Conservation (phyloP, 1,140 invertebrate species). For the Anagrus nilaparvatae region DNA sequence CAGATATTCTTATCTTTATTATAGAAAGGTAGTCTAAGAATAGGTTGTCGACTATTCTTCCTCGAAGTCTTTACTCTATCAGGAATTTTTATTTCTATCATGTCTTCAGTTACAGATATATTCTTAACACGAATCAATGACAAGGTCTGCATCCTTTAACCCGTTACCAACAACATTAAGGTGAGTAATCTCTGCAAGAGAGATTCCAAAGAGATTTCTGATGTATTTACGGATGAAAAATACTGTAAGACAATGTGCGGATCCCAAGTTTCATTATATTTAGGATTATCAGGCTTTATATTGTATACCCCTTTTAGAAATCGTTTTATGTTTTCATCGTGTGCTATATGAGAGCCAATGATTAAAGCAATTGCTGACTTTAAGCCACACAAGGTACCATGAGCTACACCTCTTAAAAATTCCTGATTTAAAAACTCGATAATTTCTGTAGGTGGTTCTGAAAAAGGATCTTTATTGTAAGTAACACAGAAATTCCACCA, state of each 20-base stretch:
- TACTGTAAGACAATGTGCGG: neutral
- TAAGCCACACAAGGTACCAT: neutral
- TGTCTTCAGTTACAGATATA: neutral
- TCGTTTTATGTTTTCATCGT: no score
- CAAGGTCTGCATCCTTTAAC: neutral
- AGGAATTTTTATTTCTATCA: neutral
- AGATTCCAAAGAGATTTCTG: neutral
- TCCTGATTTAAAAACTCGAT: neutral
- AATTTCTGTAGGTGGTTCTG: neutral
- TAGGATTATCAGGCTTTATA: neutral
- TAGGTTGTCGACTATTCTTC: neutral
- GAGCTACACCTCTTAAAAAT: neutral
- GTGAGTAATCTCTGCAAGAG: neutral
- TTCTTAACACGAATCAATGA: neutral
- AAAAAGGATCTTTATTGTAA: neutral
- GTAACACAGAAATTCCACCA: constrained; percentile 7
- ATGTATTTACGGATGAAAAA: neutral
- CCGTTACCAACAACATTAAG: neutral
- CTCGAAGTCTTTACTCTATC: neutral
- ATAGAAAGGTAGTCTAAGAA: neutral
- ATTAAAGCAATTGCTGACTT: neutral
- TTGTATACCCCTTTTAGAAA: neutral
- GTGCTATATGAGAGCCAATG: no score
- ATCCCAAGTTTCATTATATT: neutral
- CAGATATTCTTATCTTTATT: neutral